Evolutionary conservation across 2,888 invertebrate genomes (phyloP).

Genomic region (Dimorphilus gyrociliatus): DNA sequence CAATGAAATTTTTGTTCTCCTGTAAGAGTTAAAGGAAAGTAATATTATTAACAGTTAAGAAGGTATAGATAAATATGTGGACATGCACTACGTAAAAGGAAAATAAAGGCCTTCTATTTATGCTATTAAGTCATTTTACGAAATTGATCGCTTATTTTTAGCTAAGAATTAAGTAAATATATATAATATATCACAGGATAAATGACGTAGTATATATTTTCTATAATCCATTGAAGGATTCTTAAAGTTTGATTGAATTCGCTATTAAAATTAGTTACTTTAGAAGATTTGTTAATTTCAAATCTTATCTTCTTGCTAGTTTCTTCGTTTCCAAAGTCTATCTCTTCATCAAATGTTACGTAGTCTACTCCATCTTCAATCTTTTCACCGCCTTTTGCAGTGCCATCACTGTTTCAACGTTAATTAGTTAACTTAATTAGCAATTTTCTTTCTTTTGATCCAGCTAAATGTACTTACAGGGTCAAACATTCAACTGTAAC

Average conservation of each 20-base stretch:
- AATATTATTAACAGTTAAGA: slow-evolving; percentile 3
- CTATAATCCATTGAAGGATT: neutral
- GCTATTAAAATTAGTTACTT: slow-evolving; percentile 17
- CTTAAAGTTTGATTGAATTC: neutral
- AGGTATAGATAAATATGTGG: slow-evolving; percentile 1
- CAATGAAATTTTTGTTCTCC: slow-evolving; percentile 28
- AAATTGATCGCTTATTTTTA: too few relatives aligned
- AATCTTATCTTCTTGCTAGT: slow-evolving; percentile 23
- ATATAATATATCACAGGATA: neutral
- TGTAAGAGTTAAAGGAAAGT: slow-evolving; percentile 12
- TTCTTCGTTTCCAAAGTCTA: slow-evolving; percentile 27
- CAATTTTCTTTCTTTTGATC: slow-evolving; percentile 41
- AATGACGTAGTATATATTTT: neutral
- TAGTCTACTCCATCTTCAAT: slow-evolving; percentile 17
- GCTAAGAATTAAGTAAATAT: neutral
- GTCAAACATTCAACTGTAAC: slow-evolving; percentile 43
- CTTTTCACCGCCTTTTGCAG: slow-evolving; percentile 21
- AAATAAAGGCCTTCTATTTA: too few relatives aligned
- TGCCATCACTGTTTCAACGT: slow-evolving; percentile 20
- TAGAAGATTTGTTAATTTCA: slow-evolving; percentile 19
- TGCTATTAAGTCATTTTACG: too few relatives aligned
- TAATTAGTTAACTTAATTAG: slow-evolving; percentile 36
- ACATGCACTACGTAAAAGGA: slow-evolving; percentile 2
- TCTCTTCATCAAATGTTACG: slow-evolving; percentile 12
- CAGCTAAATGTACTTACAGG: slow-evolving; percentile 18